Evolutionary conservation across 2,888 invertebrate genomes (phyloP).

Genomic region (Cephonodes hylas): DNA sequence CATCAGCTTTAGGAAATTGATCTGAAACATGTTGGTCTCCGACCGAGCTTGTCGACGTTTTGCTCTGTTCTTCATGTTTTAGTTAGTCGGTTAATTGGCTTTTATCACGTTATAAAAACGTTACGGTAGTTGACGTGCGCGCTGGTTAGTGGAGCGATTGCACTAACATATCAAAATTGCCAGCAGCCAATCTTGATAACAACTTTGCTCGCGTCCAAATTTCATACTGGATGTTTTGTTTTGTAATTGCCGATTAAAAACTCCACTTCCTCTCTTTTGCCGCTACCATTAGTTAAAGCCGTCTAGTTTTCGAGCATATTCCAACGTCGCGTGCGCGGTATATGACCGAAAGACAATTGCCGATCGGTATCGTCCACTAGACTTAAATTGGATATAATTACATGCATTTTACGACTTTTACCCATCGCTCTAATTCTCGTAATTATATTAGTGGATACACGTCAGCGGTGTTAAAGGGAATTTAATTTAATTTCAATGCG

Average conservation of each 20-base stretch:
- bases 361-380: background rate
- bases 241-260: conserved; percentile 12
- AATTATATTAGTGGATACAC: background rate
- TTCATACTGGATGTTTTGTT: conserved; percentile 15
- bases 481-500: background rate
- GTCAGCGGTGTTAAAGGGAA: background rate
- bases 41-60: conserved; percentile 32
- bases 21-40: conserved; percentile 37
- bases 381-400: background rate
- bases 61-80: conserved; percentile 34
- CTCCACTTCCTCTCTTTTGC: conserved; percentile 12
- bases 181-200: conserved; percentile 13
- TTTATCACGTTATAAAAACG: conserved; percentile 34
- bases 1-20: conserved; percentile 30
- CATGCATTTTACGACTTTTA: background rate
- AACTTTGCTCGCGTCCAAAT: conserved; percentile 2
- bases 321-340: background rate
- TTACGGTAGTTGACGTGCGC: conserved; percentile 22
- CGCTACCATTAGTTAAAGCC: conserved; percentile 7
- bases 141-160: conserved; percentile 17
- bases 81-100: conserved; percentile 48
- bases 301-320: conserved; percentile 1
- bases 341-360: background rate
- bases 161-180: background rate
- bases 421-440: background rate